Evolutionary conservation across 2,888 invertebrate species (phyloP), one percentile per base, ranked within the genome.

Genomic region (Syrista parreyssii): DNA sequence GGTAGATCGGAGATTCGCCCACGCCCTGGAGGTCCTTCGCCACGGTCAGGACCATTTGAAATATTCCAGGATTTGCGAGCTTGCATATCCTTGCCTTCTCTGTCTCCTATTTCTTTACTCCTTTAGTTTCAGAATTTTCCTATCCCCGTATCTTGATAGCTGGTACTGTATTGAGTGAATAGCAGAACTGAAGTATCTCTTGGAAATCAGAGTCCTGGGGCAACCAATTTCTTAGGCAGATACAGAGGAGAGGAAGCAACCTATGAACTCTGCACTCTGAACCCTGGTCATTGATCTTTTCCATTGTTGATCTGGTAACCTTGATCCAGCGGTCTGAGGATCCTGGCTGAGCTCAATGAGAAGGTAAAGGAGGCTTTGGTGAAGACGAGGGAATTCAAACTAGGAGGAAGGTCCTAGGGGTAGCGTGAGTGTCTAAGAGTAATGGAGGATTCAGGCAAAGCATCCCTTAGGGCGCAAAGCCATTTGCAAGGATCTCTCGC

Each of bases 1-100:
- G 77, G 72, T 80, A 87, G 88, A 89, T 89, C 88, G 86, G 85
- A 89, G 89, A 89, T 89, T 89, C 89, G 88, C 89, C 89, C 89
- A 89, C 89, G 88, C 88, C 86, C 85, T 81, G 81, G 55, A 55
- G 55, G 55, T 23, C 55, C 55, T 55, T 71, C 71, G 71, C 71
- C 71, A 33, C 71, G 71, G 71, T 6, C 71, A 33, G 33, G 9
- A 31, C 71, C 71, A 71, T 71, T 31, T 23, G 71, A 71, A 71
- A 71, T 71, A 71, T 71, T 71, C 71, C 71, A 33, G 32, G 71
- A 71, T 71, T 71, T 71, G 55, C 55, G 55, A 55, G 55, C 55
- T 23, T 55, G 55, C 55, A 55, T 23, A 55, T 55, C 55, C 23
- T 23, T 55, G 55, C 23, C 55, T 55, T 55, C 55, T 55, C 55